Evolutionary conservation across 2,888 invertebrate genomes (phyloP).

Genomic region (Synergus umbraculus): DNA sequence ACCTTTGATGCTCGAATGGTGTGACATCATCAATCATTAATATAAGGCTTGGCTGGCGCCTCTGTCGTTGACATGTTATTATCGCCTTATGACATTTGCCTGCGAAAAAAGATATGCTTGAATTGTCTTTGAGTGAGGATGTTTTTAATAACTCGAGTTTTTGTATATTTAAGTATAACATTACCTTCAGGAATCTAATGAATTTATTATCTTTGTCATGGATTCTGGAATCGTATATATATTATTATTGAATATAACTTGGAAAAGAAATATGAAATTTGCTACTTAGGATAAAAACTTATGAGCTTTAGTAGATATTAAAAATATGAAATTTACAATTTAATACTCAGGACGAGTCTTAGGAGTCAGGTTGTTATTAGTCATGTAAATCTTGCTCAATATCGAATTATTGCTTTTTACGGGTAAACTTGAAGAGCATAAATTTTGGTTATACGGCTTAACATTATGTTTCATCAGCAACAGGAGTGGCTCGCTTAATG

Average conservation of each 20-base stretch:
- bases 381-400: conserved; percentile 3
- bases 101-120: neutral
- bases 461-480: conserved; percentile 23
- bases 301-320: neutral
- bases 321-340: conserved; percentile 4
- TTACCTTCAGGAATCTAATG: too few species aligned
- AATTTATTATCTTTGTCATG: too few species aligned
- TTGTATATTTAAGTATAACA: too few species aligned
- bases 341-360: neutral
- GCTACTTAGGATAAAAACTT: neutral
- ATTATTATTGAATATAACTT: too few species aligned
- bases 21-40: conserved; percentile 36
- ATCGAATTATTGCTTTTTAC: conserved; percentile 1
- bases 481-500: neutral
- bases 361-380: neutral
- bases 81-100: neutral
- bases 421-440: conserved; percentile 18
- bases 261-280: neutral
- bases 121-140: neutral
- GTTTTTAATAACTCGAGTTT: neutral
- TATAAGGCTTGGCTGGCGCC: conserved; percentile 6
- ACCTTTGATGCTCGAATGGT: conserved; percentile 33
- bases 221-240: too few species aligned
- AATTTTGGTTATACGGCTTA: conserved; percentile 23
- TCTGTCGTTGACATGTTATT: conserved; percentile 13